These are phyloP conservation scores for Cheilosia impressa DNA, from an alignment of 2,888 invertebrate species.

Conservation along the genomic window DNA sequence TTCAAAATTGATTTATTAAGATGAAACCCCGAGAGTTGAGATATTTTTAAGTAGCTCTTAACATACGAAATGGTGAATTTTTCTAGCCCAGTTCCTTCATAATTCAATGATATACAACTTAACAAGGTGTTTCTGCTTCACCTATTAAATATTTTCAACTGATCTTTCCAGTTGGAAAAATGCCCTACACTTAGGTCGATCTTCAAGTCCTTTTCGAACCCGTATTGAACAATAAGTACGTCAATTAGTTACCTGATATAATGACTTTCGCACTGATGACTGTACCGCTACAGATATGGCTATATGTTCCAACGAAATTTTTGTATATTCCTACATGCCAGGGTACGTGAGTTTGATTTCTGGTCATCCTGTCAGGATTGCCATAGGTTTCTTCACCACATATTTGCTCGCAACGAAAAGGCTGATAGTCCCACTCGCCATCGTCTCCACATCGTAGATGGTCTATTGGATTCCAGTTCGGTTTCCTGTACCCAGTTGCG, in stretches of 20 bases:
- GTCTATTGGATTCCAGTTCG: conserved; percentile 5
- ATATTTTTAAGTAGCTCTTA: no score
- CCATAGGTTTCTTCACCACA: conserved; percentile 77
- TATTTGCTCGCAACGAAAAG: conserved; percentile 77
- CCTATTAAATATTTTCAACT: no score
- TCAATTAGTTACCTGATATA: conserved; percentile 75
- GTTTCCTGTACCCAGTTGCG: conserved; percentile 42
- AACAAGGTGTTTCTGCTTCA: no score
- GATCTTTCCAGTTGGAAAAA: no score
- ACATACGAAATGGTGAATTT: no score
- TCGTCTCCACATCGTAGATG: conserved; percentile 74
- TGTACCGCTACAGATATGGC: conserved; percentile 77
- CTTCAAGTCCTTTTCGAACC: no score
- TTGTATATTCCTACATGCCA: conserved; percentile 79
- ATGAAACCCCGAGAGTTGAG: no score
- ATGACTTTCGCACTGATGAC: conserved; percentile 78
- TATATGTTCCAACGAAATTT: conserved; percentile 28
- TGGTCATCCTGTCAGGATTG: conserved; percentile 44
- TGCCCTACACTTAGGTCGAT: no score
- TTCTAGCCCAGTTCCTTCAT: no score
- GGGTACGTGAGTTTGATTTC: conserved; percentile 75
- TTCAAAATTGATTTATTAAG: not conserved
- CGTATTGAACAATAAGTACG: no score
- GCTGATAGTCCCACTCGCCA: conserved; percentile 78
- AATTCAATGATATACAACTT: no score